phyloP scores from a whole-genome alignment of 2,113 vertebrate species.

The Brachypodius melanocephalos region DNA sequence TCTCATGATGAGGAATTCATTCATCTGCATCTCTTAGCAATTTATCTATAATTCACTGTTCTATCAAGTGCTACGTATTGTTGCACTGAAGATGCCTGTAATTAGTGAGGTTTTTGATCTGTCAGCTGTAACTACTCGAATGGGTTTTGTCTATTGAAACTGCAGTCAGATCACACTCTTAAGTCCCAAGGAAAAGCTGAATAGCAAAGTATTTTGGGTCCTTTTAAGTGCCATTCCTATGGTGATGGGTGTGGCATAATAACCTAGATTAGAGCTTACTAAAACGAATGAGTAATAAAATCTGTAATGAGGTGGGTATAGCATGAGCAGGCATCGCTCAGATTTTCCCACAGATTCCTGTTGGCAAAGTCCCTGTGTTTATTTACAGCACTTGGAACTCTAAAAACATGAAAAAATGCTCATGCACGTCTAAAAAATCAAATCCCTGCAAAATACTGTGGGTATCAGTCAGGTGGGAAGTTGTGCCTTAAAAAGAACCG shows the following conservation, averaged over 20 bases:
- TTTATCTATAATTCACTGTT: background rate
- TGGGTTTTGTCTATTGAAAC: background rate
- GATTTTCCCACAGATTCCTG: conserved; percentile 54
- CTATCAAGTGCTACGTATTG: background rate
- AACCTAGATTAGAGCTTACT: conserved; percentile 16
- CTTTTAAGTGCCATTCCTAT: conserved; percentile 14
- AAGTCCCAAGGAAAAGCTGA: conserved; percentile 2
- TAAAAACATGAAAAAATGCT: background rate
- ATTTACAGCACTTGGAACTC: background rate
- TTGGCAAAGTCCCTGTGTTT: background rate
- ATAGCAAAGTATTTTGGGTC: background rate
- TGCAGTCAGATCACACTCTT: background rate
- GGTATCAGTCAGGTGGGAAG: background rate
- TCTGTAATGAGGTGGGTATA: background rate
- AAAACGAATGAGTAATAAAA: conserved; percentile 41
- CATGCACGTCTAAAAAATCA: background rate
- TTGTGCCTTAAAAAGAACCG: background rate
- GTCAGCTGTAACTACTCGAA: background rate
- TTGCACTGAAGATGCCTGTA: background rate
- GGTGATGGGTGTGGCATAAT: conserved; percentile 43
- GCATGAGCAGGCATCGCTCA: background rate
- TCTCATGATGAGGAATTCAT: background rate
- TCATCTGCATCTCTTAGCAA: background rate
- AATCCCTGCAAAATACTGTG: background rate
- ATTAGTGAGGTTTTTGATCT: background rate